Conservation (phyloP, 2,888 invertebrate species). For the Tenthredo livida region DNA sequence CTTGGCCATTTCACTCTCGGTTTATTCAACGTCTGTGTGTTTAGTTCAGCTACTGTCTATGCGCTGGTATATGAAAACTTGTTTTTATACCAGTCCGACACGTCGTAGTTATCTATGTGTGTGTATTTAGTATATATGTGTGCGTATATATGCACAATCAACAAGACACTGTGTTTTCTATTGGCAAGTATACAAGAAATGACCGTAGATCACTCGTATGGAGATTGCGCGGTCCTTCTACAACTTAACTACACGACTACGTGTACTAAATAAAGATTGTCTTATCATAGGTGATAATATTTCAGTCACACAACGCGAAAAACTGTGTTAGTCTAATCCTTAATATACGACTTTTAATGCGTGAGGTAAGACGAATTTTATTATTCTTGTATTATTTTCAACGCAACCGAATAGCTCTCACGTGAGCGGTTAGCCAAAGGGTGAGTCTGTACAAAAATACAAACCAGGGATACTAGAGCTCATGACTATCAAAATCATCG, state of each 20-base stretch:
- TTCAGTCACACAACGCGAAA: not conserved
- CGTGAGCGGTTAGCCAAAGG: constrained; percentile 6
- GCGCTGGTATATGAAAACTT: constrained; percentile 5
- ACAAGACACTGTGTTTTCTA: constrained; percentile 9
- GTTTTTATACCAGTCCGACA: not conserved
- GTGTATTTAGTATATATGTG: no score
- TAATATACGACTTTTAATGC: not conserved
- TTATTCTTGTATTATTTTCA: not conserved
- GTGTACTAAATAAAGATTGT: not conserved
- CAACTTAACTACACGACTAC: not conserved
- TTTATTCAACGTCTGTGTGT: not conserved
- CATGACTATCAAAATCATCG: constrained; percentile 23
- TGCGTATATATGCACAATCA: not conserved
- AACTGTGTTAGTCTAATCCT: no score
- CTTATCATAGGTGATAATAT: not conserved
- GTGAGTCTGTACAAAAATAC: constrained; percentile 11
- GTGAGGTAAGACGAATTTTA: not conserved
- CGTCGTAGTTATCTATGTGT: not conserved
- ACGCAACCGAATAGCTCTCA: not conserved
- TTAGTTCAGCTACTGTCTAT: not conserved
- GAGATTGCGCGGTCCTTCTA: constrained; percentile 28
- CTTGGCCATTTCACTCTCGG: constrained; percentile 90
- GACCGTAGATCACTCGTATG: constrained; percentile 18
- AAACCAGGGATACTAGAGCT: constrained; percentile 10
- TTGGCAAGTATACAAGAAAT: not conserved